Evolutionary conservation across 1,140 invertebrate species (phyloP), one percentile per base, ranked within the genome.

Genomic region (Ceratina calcarata): DNA sequence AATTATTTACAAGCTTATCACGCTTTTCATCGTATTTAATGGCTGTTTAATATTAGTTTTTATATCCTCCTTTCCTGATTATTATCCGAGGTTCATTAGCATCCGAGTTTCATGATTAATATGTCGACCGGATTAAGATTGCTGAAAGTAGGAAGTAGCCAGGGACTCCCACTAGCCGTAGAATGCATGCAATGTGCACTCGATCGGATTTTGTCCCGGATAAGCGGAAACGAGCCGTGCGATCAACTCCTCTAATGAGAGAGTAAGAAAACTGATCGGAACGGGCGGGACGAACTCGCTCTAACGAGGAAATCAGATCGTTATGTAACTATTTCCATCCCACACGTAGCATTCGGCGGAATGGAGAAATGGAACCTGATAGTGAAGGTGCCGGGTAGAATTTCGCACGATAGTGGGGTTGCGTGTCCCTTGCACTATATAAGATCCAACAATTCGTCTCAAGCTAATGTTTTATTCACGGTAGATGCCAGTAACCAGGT

Each of bases 351-450:
- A 51, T 64, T 83, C 22, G 37, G 4, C 71, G 51, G 37, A 67
- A 86, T 65, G 45, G 72, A 57, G 67, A 73, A 72, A 49, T 27
- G 57, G n/a, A 71, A 79, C 24, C 12, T 51, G 66, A 60, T 45
- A 74, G 88, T 86, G 82, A 87, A 88, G 67, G 86, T 81, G 78
- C 61, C 45, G 68, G 60, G 27, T 70, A 61, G 32, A 0, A 77
- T 70, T 74, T 69, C 22, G 27, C 24, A 53, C 53, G 74, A 81
- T 83, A 86, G 88, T 88, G 87, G 86, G 88, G 79, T 78, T 69
- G 49, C n/a, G 27, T 62, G 32, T 75, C 60, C 64, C 58, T 66
- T 58, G 32, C 6, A 45, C 84, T 90, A 90, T 90, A 90, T 89
- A 89, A 89, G 67, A 22, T 68, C 65, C 57, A 60, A 78, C 71